Evolutionary conservation across 1,140 invertebrate species (phyloP).

Genomic region (Bombus affinis): DNA sequence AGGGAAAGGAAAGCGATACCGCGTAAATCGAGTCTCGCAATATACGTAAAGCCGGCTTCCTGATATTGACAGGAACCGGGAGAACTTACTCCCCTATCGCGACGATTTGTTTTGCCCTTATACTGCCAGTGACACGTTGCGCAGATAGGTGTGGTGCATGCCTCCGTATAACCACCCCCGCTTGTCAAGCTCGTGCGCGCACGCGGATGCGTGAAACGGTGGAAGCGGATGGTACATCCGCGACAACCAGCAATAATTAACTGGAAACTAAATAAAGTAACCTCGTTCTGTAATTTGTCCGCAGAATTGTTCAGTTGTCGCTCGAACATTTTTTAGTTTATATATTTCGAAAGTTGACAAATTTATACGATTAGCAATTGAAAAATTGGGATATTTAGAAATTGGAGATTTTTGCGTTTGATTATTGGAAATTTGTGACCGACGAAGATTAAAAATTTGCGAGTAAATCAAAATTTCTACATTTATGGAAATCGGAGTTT

Average conservation of each 20-base stretch:
- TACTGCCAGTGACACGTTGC: slow-evolving; percentile 41
- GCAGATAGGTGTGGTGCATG: slow-evolving; percentile 19
- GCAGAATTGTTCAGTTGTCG: background rate
- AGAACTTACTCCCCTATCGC: slow-evolving; percentile 21
- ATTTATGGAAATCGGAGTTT: too few relatives aligned
- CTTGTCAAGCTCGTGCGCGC: background rate
- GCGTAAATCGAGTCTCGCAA: slow-evolving; percentile 29
- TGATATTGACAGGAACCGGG: slow-evolving; percentile 41
- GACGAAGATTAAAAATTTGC: too few relatives aligned
- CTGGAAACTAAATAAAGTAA: slow-evolving; percentile 22
- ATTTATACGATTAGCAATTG: too few relatives aligned
- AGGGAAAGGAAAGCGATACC: slow-evolving; percentile 27
- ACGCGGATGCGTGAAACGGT: slow-evolving; percentile 26
- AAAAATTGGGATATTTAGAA: background rate
- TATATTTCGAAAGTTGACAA: background rate
- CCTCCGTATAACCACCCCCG: slow-evolving; percentile 29
- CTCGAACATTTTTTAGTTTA: background rate
- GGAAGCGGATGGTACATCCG: background rate
- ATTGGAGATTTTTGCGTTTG: background rate
- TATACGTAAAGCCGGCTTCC: slow-evolving; percentile 28
- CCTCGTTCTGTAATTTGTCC: background rate
- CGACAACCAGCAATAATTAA: slow-evolving; percentile 27
- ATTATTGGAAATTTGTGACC: too few relatives aligned
- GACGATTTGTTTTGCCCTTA: slow-evolving; percentile 28
- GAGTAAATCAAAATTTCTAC: too few relatives aligned